Evolutionary conservation across 1,140 invertebrate genomes (phyloP).

Genomic region (Lucilia cuprina): DNA sequence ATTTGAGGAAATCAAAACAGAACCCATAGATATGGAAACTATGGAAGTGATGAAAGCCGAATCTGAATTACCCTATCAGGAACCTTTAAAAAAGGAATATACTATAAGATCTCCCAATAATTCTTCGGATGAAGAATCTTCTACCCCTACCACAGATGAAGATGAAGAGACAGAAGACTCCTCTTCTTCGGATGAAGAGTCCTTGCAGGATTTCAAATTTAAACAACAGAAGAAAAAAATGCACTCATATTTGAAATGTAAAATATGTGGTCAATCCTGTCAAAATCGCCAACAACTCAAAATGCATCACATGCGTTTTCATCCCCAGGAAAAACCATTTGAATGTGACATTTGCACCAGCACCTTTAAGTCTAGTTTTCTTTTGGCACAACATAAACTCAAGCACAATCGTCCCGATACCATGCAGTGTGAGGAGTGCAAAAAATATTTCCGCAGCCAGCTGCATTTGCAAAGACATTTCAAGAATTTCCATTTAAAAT

Average conservation of each 20-base stretch:
- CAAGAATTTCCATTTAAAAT: constrained; percentile 38
- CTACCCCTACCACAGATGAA: constrained; percentile 23
- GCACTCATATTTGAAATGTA: constrained; percentile 14
- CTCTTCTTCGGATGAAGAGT: constrained; percentile 9
- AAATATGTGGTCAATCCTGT: constrained; percentile 36
- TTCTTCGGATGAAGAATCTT: constrained; percentile 35
- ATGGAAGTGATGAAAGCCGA: constrained; percentile 39
- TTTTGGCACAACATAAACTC: constrained; percentile 36
- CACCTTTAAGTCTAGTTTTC: constrained; percentile 37
- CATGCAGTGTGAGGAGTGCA: constrained; percentile 33
- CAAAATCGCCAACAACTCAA: constrained; percentile 34
- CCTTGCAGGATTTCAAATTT: constrained; percentile 19
- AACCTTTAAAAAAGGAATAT: constrained; percentile 4
- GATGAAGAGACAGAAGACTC: constrained; percentile 23
- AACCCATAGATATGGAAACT: constrained; percentile 39
- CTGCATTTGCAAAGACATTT: constrained; percentile 37
- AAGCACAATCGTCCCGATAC: constrained; percentile 38
- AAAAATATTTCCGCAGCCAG: constrained; percentile 39
- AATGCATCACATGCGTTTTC: constrained; percentile 30
- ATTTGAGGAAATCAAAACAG: constrained; percentile 41
- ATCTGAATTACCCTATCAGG: constrained; percentile 14
- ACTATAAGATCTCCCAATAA: constrained; percentile 3
- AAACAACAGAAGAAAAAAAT: constrained; percentile 22
- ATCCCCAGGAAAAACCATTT: constrained; percentile 39
- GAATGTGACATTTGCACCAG: constrained; percentile 37